phyloP scores from a whole-genome alignment of 2,888 invertebrate genomes.

The Hanleya hanleyi region DNA sequence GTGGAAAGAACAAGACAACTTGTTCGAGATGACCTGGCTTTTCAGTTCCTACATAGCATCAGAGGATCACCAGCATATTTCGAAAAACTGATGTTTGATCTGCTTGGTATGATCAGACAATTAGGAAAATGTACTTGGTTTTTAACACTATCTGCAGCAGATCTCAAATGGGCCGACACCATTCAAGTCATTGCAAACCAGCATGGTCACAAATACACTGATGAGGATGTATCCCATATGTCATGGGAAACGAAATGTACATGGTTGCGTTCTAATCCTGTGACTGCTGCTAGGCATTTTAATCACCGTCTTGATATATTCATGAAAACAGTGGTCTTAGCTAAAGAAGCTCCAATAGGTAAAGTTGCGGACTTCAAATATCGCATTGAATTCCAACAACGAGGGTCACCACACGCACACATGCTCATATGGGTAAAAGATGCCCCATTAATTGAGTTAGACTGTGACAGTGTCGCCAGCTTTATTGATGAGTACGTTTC shows the following conservation, averaged over 20 bases:
- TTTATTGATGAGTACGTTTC: too few species aligned
- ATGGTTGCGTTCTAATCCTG: neutral
- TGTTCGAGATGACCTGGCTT: neutral
- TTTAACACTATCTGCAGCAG: constrained; percentile 5
- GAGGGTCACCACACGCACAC: too few species aligned
- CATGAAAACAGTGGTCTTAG: neutral
- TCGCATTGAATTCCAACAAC: too few species aligned
- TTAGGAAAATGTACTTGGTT: constrained; percentile 1
- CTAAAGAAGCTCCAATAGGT: neutral
- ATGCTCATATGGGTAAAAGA: too few species aligned
- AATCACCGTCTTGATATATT: neutral
- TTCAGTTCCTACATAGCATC: constrained; percentile 1
- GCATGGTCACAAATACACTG: neutral
- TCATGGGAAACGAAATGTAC: neutral
- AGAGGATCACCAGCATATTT: constrained; percentile 14
- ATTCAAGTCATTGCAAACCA: neutral
- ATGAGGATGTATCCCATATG: neutral
- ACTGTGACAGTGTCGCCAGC: too few species aligned
- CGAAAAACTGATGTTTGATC: constrained; percentile 3
- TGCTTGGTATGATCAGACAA: neutral
- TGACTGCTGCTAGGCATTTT: neutral
- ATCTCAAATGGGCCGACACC: neutral
- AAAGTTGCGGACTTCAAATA: too few species aligned
- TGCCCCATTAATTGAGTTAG: too few species aligned
- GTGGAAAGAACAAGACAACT: neutral